Conservation (phyloP, 2,888 invertebrate genomes). For the Ophion obscuratus region DNA sequence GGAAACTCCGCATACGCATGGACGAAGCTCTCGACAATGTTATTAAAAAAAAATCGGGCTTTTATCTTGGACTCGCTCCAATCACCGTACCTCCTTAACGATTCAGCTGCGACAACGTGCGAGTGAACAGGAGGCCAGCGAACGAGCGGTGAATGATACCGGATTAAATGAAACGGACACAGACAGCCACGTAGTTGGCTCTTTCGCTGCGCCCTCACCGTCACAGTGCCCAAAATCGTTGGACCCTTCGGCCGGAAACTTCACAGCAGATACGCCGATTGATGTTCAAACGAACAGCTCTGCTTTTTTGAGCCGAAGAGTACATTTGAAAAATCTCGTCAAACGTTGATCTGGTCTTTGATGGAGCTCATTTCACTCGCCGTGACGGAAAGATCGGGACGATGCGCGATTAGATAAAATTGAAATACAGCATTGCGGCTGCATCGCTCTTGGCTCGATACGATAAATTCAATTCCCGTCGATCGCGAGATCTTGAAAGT, state of each 20-base stretch:
- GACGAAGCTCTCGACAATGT: too few relatives aligned
- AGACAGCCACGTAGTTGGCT: slow-evolving; percentile 5
- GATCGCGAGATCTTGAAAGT: neutral
- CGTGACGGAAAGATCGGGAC: neutral
- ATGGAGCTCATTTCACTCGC: neutral
- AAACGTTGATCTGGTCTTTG: neutral
- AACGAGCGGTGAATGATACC: slow-evolving; percentile 46
- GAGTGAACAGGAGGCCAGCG: slow-evolving; percentile 52
- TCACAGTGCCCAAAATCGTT: neutral
- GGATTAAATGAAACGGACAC: slow-evolving; percentile 28
- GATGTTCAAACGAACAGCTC: neutral
- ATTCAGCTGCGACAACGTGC: slow-evolving; percentile 72
- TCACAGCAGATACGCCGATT: neutral
- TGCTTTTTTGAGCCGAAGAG: neutral
- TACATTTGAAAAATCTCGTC: neutral
- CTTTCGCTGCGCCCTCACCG: slow-evolving; percentile 1
- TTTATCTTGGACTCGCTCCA: too few relatives aligned
- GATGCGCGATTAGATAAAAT: neutral
- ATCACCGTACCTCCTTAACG: too few relatives aligned
- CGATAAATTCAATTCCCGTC: slow-evolving; percentile 1
- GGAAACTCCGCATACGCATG: too few relatives aligned
- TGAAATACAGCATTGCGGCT: neutral
- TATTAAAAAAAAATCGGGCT: too few relatives aligned
- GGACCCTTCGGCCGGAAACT: slow-evolving; percentile 26
- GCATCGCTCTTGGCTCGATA: neutral